Evolutionary conservation across 1,140 invertebrate genomes (phyloP), one percentile per base, ranked within the genome.

Genomic region (Drosophila sulfurigaster): DNA sequence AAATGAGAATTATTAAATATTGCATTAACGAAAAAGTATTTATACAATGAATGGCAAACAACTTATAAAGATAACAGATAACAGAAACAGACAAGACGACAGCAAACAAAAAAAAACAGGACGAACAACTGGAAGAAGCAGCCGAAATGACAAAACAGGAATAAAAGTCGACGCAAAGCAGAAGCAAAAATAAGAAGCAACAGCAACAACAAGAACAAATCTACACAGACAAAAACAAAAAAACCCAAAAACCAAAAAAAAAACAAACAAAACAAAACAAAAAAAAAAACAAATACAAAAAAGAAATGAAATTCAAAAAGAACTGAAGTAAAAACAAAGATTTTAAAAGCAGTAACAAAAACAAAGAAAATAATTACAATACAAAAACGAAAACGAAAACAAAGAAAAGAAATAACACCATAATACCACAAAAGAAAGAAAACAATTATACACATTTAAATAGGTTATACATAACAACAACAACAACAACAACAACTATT

Each of bases 301-400:
- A 63, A 38, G 58, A 82, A 63, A 83, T 64, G 79, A 74, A 89
- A 90, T 81, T 87, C 82, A 88, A 91, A 91, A 91, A 89, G 85
- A 89, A 88, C 83, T 88, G 83, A 88, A 88, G 83, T 88, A 88
- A 88, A 88, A 88, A 88, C 83, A 88, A 88, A 88, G 85, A 89
- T 85, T 88, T 89, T 88, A 80, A 76, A 77, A 77, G 78, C 85
- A 89, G 78, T 70, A 83, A 88, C 85, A 88, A 87, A 75, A 52
- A 46, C 62, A 32, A 65, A 48, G 51, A 51, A 35, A 58, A 68
- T 64, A 74, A 72, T 64, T 69, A 70, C 75, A 79, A 78, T 66
- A 71, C 15, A 66, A 58, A 20, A 20, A 20, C 20, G 20, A 25
- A 25, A 83, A 88, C 85, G 89, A 87, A 75, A 52, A 46, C 62